Evolutionary conservation across 2,888 invertebrate species (phyloP).

Genomic region (Caenorhabditis macrosperma): DNA sequence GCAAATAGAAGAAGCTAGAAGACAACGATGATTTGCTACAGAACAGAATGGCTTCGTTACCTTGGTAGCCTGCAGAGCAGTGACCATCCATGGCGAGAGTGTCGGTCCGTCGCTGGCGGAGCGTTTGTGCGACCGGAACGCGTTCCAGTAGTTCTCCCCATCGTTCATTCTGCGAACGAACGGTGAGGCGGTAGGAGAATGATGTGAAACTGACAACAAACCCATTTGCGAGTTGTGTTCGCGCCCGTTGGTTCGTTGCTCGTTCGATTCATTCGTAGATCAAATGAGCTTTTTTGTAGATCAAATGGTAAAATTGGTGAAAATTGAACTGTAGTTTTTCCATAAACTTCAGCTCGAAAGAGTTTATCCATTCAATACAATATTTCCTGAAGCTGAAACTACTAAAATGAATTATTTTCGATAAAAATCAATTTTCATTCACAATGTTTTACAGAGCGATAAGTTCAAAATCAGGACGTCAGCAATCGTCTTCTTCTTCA

Average conservation of each 20-base stretch:
- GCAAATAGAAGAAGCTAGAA: constrained; percentile 73
- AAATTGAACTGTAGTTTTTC: no score
- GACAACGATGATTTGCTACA: neutral
- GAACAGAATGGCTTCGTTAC: constrained; percentile 28
- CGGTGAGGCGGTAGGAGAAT: neutral
- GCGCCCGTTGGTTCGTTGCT: constrained; percentile 28
- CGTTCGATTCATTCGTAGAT: constrained; percentile 12
- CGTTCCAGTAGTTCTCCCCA: constrained; percentile 69
- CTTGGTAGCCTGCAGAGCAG: constrained; percentile 67
- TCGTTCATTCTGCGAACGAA: constrained; percentile 53
- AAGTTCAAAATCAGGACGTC: neutral
- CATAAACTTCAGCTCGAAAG: no score
- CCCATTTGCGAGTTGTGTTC: neutral
- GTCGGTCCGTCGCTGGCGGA: constrained; percentile 62
- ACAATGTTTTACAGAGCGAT: neutral
- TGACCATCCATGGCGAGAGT: constrained; percentile 70
- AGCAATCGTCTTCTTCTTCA: constrained; percentile 71
- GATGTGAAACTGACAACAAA: neutral
- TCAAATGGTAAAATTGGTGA: no score
- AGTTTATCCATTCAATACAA: no score
- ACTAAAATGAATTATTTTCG: no score
- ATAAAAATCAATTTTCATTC: no score
- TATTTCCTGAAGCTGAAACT: no score
- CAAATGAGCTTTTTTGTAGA: no score
- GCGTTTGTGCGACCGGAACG: constrained; percentile 71